Evolutionary conservation across 2,888 invertebrate species (phyloP).

Genomic region (Drosophila meridionalis): DNA sequence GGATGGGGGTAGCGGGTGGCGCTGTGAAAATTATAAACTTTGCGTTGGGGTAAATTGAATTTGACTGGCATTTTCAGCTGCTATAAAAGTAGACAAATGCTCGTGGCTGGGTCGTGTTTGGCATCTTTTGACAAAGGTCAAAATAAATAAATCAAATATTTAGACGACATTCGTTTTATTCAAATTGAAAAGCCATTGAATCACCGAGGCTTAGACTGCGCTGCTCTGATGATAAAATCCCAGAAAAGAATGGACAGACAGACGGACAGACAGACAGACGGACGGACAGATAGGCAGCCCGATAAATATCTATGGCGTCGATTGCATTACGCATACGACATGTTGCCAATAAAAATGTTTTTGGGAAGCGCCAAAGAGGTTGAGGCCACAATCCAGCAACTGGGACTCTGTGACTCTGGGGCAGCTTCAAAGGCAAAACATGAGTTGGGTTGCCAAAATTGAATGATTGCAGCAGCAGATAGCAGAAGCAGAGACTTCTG

Average conservation of each 20-base stretch:
- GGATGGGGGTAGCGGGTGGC: background rate
- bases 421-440: constrained; percentile 47
- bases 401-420: constrained; percentile 43
- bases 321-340: constrained; percentile 77
- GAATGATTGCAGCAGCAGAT: constrained; percentile 49
- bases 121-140: constrained; percentile 74
- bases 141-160: constrained; percentile 77
- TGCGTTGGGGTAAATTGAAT: constrained; percentile 67
- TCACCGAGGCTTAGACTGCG: constrained; percentile 26
- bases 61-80: constrained; percentile 48
- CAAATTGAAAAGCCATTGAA: constrained; percentile 73
- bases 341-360: constrained; percentile 73
- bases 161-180: constrained; percentile 69
- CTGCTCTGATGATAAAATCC: constrained; percentile 43
- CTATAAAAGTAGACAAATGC: constrained; percentile 66
- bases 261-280: constrained; percentile 16
- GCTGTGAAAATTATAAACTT: constrained; percentile 67
- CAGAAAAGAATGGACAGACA: constrained; percentile 5
- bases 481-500: constrained; percentile 1
- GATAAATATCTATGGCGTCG: constrained; percentile 65
- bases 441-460: constrained; percentile 44
- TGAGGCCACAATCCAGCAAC: constrained; percentile 39
- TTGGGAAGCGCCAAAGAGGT: constrained; percentile 50
- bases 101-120: constrained; percentile 27
- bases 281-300: background rate